A percentile compares a stretch with the other conserved stretches of the same genome.
phyloP scores from a whole-genome alignment of 1,140 invertebrate species.

The Zophobas morio region DNA sequence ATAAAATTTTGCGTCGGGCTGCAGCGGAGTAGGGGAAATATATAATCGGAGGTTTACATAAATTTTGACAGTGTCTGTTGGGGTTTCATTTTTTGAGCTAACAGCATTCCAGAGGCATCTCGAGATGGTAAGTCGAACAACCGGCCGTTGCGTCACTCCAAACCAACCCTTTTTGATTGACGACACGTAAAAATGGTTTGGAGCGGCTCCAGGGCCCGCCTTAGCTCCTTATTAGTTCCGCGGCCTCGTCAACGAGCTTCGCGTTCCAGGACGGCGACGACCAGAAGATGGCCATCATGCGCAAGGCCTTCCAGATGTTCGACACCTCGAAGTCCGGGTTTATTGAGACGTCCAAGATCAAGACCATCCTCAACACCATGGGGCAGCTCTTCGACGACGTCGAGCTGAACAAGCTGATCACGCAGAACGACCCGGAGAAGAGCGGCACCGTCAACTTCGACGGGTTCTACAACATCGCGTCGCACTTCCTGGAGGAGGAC shows the following conservation, averaged over 20 bases:
- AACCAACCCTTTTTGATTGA: not conserved
- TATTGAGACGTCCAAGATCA: slow-evolving; percentile 91
- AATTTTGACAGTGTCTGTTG: slow-evolving; percentile 38
- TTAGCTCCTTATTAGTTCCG: not conserved
- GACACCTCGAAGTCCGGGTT: slow-evolving; percentile 92
- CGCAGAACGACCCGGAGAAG: slow-evolving; percentile 88
- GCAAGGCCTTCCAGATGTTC: slow-evolving; percentile 95
- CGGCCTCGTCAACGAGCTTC: not conserved
- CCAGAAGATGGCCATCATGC: slow-evolving; percentile 89
- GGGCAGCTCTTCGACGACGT: slow-evolving; percentile 92
- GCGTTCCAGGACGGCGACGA: slow-evolving; percentile 71
- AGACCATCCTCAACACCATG: slow-evolving; percentile 94
- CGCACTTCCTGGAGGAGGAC: slow-evolving; percentile 91
- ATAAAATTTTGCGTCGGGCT: slow-evolving; percentile 32
- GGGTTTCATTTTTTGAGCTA: slow-evolving; percentile 23
- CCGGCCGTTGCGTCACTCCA: not conserved
- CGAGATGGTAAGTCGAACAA: slow-evolving; percentile 11
- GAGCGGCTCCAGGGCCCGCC: not conserved
- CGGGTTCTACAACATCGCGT: slow-evolving; percentile 91
- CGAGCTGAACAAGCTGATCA: slow-evolving; percentile 86
- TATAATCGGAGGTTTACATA: slow-evolving; percentile 37
- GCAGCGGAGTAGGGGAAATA: slow-evolving; percentile 29
- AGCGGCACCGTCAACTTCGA: slow-evolving; percentile 94
- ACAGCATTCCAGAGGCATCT: slow-evolving; percentile 32
- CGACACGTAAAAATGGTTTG: too few relatives aligned